These are phyloP conservation scores for Orestias chungarensis DNA, from an alignment of 2,797 vertebrate species.

Conservation along the genomic window DNA sequence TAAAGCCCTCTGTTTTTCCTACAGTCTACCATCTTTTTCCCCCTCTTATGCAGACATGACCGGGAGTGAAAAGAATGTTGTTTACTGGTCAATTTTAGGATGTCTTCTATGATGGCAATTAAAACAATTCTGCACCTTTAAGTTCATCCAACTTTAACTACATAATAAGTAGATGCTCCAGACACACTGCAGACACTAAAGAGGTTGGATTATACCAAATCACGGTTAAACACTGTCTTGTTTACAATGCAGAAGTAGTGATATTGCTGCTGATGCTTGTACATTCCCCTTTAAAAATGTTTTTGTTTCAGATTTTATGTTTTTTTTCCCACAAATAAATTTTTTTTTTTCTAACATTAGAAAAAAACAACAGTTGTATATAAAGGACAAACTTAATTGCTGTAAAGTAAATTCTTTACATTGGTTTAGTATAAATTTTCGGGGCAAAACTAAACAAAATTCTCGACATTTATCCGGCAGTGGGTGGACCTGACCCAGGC, in stretches of 20 bases:
- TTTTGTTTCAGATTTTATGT: background rate
- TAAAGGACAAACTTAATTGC: background rate
- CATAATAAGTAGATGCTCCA: slow-evolving; percentile 68
- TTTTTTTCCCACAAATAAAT: background rate
- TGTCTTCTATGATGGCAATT: slow-evolving; percentile 48
- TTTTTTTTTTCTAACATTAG: background rate
- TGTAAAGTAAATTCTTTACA: slow-evolving; percentile 8
- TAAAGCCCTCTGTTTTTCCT: background rate
- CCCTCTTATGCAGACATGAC: background rate
- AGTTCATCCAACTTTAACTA: slow-evolving; percentile 54
- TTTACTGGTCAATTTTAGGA: slow-evolving; percentile 65
- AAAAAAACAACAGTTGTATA: background rate
- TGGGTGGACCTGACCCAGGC: slow-evolving; percentile 39
- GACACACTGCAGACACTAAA: slow-evolving; percentile 52
- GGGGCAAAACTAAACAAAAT: slow-evolving; percentile 18
- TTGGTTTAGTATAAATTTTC: slow-evolving; percentile 37
- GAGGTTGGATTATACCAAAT: slow-evolving; percentile 64
- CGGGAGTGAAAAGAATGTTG: slow-evolving; percentile 53
- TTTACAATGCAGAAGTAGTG: slow-evolving; percentile 36
- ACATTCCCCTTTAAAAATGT: background rate
- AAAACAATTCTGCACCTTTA: slow-evolving; percentile 52
- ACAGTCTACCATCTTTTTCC: background rate
- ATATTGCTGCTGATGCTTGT: slow-evolving; percentile 31
- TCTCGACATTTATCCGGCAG: slow-evolving; percentile 28
- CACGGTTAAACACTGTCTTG: slow-evolving; percentile 55